Conservation (phyloP, 1,140 invertebrate genomes). For the Manduca sexta region DNA sequence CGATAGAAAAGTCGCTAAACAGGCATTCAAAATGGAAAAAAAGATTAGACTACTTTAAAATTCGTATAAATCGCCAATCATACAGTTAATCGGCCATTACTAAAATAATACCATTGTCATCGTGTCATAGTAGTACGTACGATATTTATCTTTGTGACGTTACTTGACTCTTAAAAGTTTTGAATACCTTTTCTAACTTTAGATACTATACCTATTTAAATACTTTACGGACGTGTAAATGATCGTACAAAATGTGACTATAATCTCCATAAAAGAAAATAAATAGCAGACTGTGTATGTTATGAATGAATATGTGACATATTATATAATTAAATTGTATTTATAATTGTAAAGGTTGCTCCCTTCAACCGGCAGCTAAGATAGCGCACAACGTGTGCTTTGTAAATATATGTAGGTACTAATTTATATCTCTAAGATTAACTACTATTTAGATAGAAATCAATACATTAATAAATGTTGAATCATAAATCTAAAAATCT, state of each 20-base stretch:
- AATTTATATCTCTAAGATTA: conserved; percentile 53
- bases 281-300: conserved; percentile 16
- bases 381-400: conserved; percentile 50
- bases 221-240: conserved; percentile 26
- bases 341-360: conserved; percentile 31
- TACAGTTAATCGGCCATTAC: neutral
- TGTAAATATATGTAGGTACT: conserved; percentile 65
- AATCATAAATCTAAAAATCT: too few relatives aligned
- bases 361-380: conserved; percentile 61
- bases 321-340: conserved; percentile 12
- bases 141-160: neutral
- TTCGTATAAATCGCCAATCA: neutral
- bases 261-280: conserved; percentile 44
- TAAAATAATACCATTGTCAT: neutral
- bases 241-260: conserved; percentile 69
- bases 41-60: conserved; percentile 14
- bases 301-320: conserved; percentile 8
- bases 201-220: conserved; percentile 6
- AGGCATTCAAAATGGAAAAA: conserved; percentile 49
- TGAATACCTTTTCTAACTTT: conserved; percentile 48
- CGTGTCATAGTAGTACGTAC: neutral
- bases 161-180: conserved; percentile 1
- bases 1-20: conserved; percentile 29
- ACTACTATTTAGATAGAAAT: conserved; percentile 49
- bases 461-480: neutral